Evolutionary conservation across 2,797 vertebrate species (phyloP).

Genomic region (Sebastes hopkinsi): DNA sequence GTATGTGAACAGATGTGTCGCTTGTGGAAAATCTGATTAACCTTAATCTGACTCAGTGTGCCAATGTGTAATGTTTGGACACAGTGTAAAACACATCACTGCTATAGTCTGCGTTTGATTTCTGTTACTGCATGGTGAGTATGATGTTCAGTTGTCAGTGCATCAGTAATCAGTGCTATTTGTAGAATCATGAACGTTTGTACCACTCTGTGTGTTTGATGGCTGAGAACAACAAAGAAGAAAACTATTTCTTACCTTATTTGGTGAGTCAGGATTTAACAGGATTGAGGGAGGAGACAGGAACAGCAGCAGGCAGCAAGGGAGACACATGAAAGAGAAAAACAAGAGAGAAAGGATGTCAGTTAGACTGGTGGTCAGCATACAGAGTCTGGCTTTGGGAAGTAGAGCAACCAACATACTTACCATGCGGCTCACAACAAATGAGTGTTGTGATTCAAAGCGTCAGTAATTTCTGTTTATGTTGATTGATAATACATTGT

Average conservation of each 20-base stretch:
- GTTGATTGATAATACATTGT: neutral
- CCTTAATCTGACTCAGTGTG: neutral
- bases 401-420: constrained; percentile 60
- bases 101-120: neutral
- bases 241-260: constrained; percentile 80
- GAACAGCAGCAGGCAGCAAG: constrained; percentile 30
- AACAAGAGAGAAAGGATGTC: constrained; percentile 43
- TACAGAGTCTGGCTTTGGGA: constrained; percentile 39
- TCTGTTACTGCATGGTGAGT: neutral
- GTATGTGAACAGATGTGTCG: neutral
- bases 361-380: constrained; percentile 65
- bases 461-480: neutral
- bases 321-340: constrained; percentile 71
- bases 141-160: neutral
- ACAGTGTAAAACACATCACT: neutral
- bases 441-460: neutral
- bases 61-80: neutral
- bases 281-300: constrained; percentile 31
- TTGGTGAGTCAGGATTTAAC: constrained; percentile 49
- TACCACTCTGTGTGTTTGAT: neutral
- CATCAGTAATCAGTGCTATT: neutral
- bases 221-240: neutral
- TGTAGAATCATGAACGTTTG: neutral
- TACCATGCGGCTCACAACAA: constrained; percentile 56
- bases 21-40: constrained; percentile 8